These are phyloP conservation scores for Pachypanchax playfairii DNA, from an alignment of 2,113 vertebrate species.

Conservation along the genomic window DNA sequence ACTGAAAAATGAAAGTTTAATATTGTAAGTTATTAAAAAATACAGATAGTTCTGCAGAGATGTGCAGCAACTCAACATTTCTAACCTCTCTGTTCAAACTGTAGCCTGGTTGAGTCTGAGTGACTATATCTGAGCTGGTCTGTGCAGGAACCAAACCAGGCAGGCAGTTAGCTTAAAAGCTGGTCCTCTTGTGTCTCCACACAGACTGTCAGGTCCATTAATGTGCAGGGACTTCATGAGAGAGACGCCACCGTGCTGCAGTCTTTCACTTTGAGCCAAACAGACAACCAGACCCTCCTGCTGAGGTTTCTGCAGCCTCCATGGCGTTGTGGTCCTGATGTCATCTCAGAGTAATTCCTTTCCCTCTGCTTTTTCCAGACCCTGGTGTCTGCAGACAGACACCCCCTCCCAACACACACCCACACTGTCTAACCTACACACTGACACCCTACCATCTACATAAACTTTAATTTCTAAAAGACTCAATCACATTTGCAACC, in stretches of 20 bases:
- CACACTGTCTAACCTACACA: background rate
- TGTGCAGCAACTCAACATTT: no score
- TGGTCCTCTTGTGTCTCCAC: conserved; percentile 11
- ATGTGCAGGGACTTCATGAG: conserved; percentile 34
- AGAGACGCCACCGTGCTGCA: conserved; percentile 28
- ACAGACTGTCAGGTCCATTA: conserved; percentile 22
- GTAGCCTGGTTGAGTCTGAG: no score
- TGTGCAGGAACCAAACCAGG: conserved; percentile 21
- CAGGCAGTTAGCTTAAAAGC: conserved; percentile 15
- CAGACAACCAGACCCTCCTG: conserved; percentile 45
- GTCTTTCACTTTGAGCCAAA: conserved; percentile 53
- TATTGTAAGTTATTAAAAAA: no score
- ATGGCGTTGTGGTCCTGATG: conserved; percentile 62
- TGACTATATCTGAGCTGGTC: background rate
- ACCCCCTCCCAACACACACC: background rate
- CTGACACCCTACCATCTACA: conserved; percentile 18
- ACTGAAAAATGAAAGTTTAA: no score
- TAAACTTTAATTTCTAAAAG: conserved; percentile 46
- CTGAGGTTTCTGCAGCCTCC: conserved; percentile 48
- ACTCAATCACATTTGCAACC: conserved; percentile 59
- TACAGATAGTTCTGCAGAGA: no score
- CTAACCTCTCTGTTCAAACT: no score
- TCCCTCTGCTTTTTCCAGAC: conserved; percentile 24
- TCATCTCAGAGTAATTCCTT: conserved; percentile 60
- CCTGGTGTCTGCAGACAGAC: conserved; percentile 29